These are phyloP conservation scores for Polyommatus iphigenia DNA, from an alignment of 2,888 invertebrate genomes.

Conservation along the genomic window DNA sequence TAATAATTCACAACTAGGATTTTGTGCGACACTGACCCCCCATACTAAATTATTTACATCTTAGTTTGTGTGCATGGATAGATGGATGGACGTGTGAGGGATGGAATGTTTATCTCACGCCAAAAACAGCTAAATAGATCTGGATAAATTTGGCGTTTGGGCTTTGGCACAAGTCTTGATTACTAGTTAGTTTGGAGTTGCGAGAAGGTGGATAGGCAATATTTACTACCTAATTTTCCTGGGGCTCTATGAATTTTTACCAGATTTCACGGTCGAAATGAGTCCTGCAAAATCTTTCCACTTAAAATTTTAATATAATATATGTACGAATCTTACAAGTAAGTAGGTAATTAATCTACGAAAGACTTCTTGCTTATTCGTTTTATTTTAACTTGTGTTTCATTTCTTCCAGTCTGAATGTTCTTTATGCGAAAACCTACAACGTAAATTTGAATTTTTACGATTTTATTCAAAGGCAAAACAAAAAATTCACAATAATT, in stretches of 20 bases:
- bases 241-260: background rate
- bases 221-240: background rate
- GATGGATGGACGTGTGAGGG: background rate
- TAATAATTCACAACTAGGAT: background rate
- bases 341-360: too few species aligned
- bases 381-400: background rate
- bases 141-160: constrained; percentile 14
- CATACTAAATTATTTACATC: background rate
- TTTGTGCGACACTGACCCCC: background rate
- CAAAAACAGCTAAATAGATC: constrained; percentile 8
- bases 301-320: too few species aligned
- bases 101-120: constrained; percentile 10
- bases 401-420: background rate
- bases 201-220: background rate
- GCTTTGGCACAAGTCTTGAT: background rate
- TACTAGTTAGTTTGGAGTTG: background rate
- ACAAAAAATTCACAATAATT: background rate
- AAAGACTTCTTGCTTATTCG: background rate
- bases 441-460: background rate
- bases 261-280: background rate
- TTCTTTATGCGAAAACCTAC: background rate
- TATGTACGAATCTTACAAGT: too few species aligned
- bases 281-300: background rate
- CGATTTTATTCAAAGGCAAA: background rate
- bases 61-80: background rate